Evolutionary conservation across 1,140 invertebrate genomes (phyloP).

Genomic region (Tribolium castaneum): DNA sequence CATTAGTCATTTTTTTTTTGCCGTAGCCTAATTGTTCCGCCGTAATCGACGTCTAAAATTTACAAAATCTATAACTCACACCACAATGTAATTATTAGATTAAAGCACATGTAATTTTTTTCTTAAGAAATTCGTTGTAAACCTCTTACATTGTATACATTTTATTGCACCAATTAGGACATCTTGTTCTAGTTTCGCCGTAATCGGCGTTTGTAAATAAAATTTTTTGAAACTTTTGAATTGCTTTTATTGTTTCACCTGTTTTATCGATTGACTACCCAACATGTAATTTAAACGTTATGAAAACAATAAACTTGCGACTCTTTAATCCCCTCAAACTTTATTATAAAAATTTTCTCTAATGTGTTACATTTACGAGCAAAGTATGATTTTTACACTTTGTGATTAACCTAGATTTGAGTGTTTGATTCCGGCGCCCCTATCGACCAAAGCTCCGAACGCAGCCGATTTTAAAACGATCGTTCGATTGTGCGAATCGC

Average conservation of each 20-base stretch:
- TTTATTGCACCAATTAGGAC: no score
- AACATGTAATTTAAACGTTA: neutral
- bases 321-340: neutral
- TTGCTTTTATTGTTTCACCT: neutral
- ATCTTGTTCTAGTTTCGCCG: no score
- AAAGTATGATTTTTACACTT: neutral
- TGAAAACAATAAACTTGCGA: neutral
- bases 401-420: neutral
- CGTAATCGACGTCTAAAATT: no score
- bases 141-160: no score
- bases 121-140: no score
- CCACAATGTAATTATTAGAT: no score
- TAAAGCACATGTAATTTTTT: no score
- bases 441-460: neutral
- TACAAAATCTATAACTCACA: no score
- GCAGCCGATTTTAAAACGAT: slow-evolving; percentile 36
- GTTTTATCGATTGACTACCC: neutral
- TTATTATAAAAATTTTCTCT: neutral
- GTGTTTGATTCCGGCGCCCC: neutral
- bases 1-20: no score
- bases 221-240: neutral
- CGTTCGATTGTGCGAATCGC: slow-evolving; percentile 40
- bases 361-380: neutral
- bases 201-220: no score
- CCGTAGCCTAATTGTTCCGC: no score